Base-by-base conservation (phyloP, 2,888 invertebrate species). In the Nectonema munidae region DNA sequence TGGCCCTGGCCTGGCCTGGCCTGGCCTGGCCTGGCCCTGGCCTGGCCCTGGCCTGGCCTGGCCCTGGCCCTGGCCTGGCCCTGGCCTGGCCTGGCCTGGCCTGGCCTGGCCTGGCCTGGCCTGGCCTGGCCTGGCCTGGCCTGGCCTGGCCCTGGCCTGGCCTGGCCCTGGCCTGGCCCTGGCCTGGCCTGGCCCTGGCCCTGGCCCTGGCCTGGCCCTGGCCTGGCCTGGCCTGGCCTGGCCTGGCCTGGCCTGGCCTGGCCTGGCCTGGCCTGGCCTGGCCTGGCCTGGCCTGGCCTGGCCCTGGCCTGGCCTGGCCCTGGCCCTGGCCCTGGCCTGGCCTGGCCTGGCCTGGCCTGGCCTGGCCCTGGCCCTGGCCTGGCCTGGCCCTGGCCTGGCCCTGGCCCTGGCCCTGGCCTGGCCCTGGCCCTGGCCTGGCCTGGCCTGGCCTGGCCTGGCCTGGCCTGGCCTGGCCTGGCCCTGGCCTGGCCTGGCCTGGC, bases 61-160 rank as follows among this genome's bases (percentile, higher is more conserved):
- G n/a, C n/a, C n/a, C n/a, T n/a, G n/a, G n/a, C n/a, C n/a, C n/a
- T n/a, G n/a, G n/a, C n/a, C 36, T 29, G 9, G 30, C 9, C 36
- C 36, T 30, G 30, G 18, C 36, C 30, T 36, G 36, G 18, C 36
- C 36, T 36, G 36, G 18, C 36, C 36, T 30, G 36, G 18, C 29
- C 39, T 9, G 5, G 39, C 42, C 36, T 36, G 19, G 18, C 36
- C 42, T 40, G 40, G n/a, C 13, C 30, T 33, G 35, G 44, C 47
- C 36, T 30, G 32, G 18, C 36, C 36, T 36, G 36, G 18, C 36
- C 36, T 36, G 36, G 18, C 36, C 36, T 30, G 32, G 18, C 36
- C 36, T 36, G 36, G 18, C 36, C 32, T 36, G 36, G 18, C 36
- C 32, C 25, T 5, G 36, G 11, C 29, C 36, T n/a, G 13, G 36